Evolutionary conservation across 2,797 vertebrate species (phyloP), one percentile per base, ranked within the genome.

Genomic region (Buceros bicornis): DNA sequence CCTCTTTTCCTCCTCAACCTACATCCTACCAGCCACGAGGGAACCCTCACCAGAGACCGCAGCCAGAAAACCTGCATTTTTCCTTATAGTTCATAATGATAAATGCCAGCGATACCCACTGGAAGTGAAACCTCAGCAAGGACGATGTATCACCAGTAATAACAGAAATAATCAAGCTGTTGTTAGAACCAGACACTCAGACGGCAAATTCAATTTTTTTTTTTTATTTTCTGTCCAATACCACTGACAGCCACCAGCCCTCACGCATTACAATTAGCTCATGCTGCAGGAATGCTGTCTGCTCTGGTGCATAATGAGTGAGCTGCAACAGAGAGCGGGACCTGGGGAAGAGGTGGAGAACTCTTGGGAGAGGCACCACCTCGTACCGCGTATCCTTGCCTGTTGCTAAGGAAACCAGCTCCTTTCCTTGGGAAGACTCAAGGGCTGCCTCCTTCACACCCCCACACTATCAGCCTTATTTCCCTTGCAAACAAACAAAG

Each of bases 141-240:
- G 81, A n/a, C 86, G 28, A 70, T 71, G 60, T 35, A 90, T 92
- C 89, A 92, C 81, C 28, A 76, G 79, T 37, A 96, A 82, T 85
- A 97, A 90, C 64, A 93, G 57, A 90, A 93, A 95, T 90, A 94
- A 97, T 95, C 90, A 95, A 93, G 88, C 64, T 77, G 86, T 82
- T 95, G 89, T 92, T 93, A 70, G 71, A 92, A 79, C 82, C 88
- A 95, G 94, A 70, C 95, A 86, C 31, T 77, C 89, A 67, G 77
- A 62, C n/a, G 81, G 82, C n/a, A 95, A 95, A 97, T 93, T 76
- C 47, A 79, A 60, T 92, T 80, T 82, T 91, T 94, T 92, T 35
- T 18, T 16, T 31, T 87, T 93, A 35, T 85, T 92, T 84, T 94
- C 65, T 90, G 51, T 33, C 92, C 90, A 83, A 65, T 57, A 76